A percentile compares a stretch with the other conserved stretches of the same genome.
Evolutionary conservation across 2,888 invertebrate genomes (phyloP).

Genomic region (Biston betularia): DNA sequence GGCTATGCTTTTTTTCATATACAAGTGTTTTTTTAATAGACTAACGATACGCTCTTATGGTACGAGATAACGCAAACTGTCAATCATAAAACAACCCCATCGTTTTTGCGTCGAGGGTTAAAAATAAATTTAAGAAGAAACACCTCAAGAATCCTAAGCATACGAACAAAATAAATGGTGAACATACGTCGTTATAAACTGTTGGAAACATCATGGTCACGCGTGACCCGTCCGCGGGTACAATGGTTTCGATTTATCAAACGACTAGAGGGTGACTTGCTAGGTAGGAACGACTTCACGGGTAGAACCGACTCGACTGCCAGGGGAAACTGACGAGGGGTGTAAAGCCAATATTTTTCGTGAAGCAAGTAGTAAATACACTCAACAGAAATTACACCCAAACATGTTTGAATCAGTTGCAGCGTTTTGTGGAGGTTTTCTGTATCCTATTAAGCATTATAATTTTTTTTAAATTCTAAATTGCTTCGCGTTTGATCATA

Average conservation of each 20-base stretch:
- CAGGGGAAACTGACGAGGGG: neutral
- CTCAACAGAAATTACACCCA: no score
- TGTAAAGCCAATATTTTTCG: neutral
- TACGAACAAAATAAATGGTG: slow-evolving; percentile 33
- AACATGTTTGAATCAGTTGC: no score
- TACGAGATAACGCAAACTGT: no score
- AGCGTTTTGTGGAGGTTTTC: no score
- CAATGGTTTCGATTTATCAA: slow-evolving; percentile 37
- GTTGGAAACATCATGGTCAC: slow-evolving; percentile 42
- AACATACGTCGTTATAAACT: slow-evolving; percentile 36
- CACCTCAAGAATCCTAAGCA: neutral
- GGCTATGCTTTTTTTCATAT: no score
- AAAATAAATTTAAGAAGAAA: neutral
- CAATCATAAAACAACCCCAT: no score
- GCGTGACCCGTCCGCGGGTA: slow-evolving; percentile 36
- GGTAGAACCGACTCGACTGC: slow-evolving; percentile 1
- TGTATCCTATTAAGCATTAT: no score
- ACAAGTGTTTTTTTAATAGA: no score
- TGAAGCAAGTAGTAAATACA: neutral
- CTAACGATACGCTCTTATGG: no score
- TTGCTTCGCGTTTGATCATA: no score
- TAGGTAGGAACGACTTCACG: slow-evolving; percentile 11
- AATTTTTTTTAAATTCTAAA: no score
- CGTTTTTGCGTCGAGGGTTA: no score
- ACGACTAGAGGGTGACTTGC: slow-evolving; percentile 3